A percentile compares a stretch with the other conserved stretches of the same genome.
These are phyloP conservation scores for Patagioenas fasciata DNA, from an alignment of 2,113 vertebrate genomes.

Conservation along the genomic window DNA sequence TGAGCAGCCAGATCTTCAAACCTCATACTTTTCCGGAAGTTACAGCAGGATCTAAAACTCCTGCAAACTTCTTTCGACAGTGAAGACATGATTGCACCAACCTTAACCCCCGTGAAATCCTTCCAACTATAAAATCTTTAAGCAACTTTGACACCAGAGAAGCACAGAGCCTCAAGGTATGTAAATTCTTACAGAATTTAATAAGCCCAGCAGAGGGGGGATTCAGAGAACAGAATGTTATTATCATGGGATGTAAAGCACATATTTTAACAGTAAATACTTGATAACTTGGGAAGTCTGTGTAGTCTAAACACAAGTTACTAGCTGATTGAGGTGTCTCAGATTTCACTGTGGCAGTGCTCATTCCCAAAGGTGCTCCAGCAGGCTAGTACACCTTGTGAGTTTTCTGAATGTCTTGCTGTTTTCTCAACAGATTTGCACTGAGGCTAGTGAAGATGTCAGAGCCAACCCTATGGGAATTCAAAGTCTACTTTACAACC, in stretches of 20 bases:
- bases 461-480: background rate
- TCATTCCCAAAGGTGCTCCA: background rate
- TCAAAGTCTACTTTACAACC: background rate
- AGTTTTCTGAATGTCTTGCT: background rate
- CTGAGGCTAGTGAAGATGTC: background rate
- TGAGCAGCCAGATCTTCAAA: background rate
- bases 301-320: background rate
- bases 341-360: background rate
- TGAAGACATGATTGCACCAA: background rate
- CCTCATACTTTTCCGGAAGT: background rate
- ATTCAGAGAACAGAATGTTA: background rate
- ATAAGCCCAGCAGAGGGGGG: background rate
- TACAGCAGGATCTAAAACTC: background rate
- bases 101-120: background rate
- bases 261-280: conserved; percentile 9
- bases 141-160: conserved; percentile 15
- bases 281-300: background rate
- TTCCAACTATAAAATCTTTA: conserved; percentile 47
- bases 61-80: background rate
- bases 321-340: background rate
- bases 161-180: background rate
- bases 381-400: background rate
- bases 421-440: background rate
- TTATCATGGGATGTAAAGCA: background rate
- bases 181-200: conserved; percentile 53